Percentiles rank a stretch among this genome's conserved stretches.
These are phyloP conservation scores for Baronia brevicornis DNA, from an alignment of 2,888 invertebrate species.

Conservation along the genomic window DNA sequence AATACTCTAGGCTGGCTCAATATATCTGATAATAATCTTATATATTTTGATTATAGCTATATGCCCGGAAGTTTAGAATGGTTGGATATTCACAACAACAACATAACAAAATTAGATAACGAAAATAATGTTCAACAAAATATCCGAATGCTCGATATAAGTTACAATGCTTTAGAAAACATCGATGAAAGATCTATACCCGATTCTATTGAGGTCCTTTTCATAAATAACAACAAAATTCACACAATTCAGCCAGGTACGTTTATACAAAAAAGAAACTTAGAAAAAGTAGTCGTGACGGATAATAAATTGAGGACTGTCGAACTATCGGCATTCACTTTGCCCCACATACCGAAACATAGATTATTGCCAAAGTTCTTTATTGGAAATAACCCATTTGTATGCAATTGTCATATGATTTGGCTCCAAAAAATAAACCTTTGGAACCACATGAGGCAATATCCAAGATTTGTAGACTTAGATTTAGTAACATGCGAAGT, in stretches of 20 bases:
- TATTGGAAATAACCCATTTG: constrained; percentile 88
- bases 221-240: constrained; percentile 86
- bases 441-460: constrained; percentile 81
- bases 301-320: constrained; percentile 84
- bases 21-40: constrained; percentile 85
- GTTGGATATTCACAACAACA: constrained; percentile 87
- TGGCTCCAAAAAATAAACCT: constrained; percentile 88
- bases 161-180: constrained; percentile 82
- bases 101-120: constrained; percentile 83
- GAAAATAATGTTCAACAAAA: constrained; percentile 80
- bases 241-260: constrained; percentile 82
- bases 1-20: constrained; percentile 86
- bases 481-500: constrained; percentile 84
- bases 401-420: constrained; percentile 91
- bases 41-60: constrained; percentile 87
- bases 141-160: constrained; percentile 85
- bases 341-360: constrained; percentile 79
- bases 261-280: constrained; percentile 80
- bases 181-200: constrained; percentile 82
- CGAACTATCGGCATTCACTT: constrained; percentile 82
- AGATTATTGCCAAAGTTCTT: constrained; percentile 84
- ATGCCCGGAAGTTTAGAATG: constrained; percentile 84
- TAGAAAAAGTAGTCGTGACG: constrained; percentile 85
- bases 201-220: constrained; percentile 82
- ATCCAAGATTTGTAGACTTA: constrained; percentile 86